A percentile compares a stretch with the other conserved stretches of the same genome.
phyloP scores from a whole-genome alignment of 2,797 vertebrate species.

The Cyclopterus lumpus region DNA sequence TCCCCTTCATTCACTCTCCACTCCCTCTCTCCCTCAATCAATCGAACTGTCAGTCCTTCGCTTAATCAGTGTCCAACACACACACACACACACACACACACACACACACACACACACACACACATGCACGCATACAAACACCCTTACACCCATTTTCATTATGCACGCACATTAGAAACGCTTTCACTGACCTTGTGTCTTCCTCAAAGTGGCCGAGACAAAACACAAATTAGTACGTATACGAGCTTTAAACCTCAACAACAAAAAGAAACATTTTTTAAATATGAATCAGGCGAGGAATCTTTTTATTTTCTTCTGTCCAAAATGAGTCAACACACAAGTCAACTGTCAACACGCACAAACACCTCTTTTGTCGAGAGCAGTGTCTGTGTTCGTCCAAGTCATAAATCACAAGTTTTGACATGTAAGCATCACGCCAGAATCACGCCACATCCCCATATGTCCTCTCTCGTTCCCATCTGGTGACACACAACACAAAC shows the following conservation, averaged over 20 bases:
- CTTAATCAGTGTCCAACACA: conserved; percentile 33
- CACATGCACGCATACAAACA: conserved; percentile 15
- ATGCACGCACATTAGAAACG: conserved; percentile 20
- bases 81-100: conserved; percentile 12
- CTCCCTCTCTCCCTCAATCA: conserved; percentile 45
- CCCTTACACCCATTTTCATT: conserved; percentile 27
- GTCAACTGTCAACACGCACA: too few species aligned
- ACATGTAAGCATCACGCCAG: conserved; percentile 68
- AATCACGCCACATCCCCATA: conserved; percentile 74
- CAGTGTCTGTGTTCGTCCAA: conserved; percentile 47
- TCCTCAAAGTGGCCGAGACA: not conserved
- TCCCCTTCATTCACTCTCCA: conserved; percentile 23
- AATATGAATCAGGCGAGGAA: too few species aligned
- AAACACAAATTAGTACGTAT: not conserved
- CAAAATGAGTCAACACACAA: too few species aligned
- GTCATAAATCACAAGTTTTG: conserved; percentile 77
- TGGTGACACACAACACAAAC: conserved; percentile 24
- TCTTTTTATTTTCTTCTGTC: too few species aligned
- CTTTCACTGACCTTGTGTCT: conserved; percentile 19
- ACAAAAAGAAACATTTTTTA: not conserved
- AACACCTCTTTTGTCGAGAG: too few species aligned
- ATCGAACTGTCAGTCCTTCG: conserved; percentile 30
- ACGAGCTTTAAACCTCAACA: not conserved
- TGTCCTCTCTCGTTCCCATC: conserved; percentile 69
- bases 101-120: conserved; percentile 24